Conservation (phyloP, 2,888 invertebrate genomes). For the Nowickia ferox region DNA sequence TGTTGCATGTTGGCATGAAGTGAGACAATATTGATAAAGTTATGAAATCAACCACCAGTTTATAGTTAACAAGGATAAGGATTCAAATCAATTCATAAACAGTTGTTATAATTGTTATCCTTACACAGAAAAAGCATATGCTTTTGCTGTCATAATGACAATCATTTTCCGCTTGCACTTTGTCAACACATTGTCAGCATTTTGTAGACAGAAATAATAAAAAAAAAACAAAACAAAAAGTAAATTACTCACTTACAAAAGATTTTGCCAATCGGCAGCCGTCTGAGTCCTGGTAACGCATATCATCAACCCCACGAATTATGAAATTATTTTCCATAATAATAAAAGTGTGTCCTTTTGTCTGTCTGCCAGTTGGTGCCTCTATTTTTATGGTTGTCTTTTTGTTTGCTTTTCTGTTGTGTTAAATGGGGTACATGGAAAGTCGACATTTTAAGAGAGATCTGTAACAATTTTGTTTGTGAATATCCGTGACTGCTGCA, state of each 20-base stretch:
- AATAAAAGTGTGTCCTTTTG: constrained; percentile 76
- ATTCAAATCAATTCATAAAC: constrained; percentile 32
- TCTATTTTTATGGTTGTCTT: constrained; percentile 43
- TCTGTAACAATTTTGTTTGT: constrained; percentile 65
- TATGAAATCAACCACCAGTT: constrained; percentile 71
- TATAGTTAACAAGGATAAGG: constrained; percentile 13
- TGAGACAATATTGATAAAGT: constrained; percentile 67
- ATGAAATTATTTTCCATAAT: constrained; percentile 83
- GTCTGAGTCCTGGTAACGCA: constrained; percentile 15
- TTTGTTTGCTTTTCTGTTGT: constrained; percentile 50
- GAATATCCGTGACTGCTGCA: not conserved
- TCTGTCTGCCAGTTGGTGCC: constrained; percentile 54
- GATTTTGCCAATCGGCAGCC: constrained; percentile 46
- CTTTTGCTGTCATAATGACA: constrained; percentile 60
- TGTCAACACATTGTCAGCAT: constrained; percentile 75
- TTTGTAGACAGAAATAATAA: constrained; percentile 51
- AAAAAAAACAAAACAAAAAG: not conserved
- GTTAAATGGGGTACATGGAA: constrained; percentile 59
- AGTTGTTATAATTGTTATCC: constrained; percentile 30
- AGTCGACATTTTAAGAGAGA: constrained; percentile 47
- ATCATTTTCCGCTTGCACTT: constrained; percentile 73
- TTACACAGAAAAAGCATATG: constrained; percentile 62
- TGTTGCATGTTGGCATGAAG: constrained; percentile 11
- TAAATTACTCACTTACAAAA: constrained; percentile 3
- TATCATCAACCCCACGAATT: constrained; percentile 81